These are phyloP conservation scores for Malachius bipustulatus DNA, from an alignment of 2,888 invertebrate species.

Conservation along the genomic window DNA sequence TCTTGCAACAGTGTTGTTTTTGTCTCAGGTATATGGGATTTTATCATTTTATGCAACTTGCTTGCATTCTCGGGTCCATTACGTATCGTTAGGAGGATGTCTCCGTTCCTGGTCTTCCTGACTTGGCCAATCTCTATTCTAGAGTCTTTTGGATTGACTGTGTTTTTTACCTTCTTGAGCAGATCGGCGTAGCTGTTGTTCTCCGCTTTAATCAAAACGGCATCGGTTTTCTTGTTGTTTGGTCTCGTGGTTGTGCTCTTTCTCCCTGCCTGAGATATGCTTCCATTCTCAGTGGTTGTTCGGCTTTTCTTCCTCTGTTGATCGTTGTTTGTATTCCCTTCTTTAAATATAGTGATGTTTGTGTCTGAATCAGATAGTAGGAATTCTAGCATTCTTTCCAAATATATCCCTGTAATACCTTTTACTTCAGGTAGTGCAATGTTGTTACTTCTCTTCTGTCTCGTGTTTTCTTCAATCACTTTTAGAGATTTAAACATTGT, in stretches of 20 bases:
- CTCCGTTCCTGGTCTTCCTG: slow-evolving; percentile 5
- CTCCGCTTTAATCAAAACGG: slow-evolving; percentile 9
- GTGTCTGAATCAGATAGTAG: slow-evolving; percentile 11
- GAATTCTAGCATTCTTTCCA: slow-evolving; percentile 11
- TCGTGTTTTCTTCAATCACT: slow-evolving; percentile 8
- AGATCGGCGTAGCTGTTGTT: slow-evolving; percentile 14
- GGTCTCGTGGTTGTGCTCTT: neutral
- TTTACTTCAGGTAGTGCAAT: slow-evolving; percentile 12
- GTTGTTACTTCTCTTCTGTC: slow-evolving; percentile 7
- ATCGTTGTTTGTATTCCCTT: neutral
- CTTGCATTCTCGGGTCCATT: slow-evolving; percentile 13
- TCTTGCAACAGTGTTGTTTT: slow-evolving; percentile 7
- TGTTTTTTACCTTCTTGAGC: slow-evolving; percentile 12
- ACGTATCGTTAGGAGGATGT: slow-evolving; percentile 7
- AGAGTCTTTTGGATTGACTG: slow-evolving; percentile 8
- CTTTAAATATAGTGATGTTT: slow-evolving; percentile 5
- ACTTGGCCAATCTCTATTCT: slow-evolving; percentile 10
- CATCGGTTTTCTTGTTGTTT: slow-evolving; percentile 7
- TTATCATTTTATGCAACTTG: slow-evolving; percentile 7
- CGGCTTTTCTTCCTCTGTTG: too few relatives aligned
- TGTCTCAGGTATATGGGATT: slow-evolving; percentile 1
- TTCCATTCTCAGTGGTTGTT: too few relatives aligned
- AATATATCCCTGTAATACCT: slow-evolving; percentile 6
- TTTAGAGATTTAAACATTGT: slow-evolving; percentile 7
- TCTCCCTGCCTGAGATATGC: slow-evolving; percentile 2